Base-by-base conservation (phyloP, 2,888 invertebrate genomes). In the Lasioglossum malachurum region DNA sequence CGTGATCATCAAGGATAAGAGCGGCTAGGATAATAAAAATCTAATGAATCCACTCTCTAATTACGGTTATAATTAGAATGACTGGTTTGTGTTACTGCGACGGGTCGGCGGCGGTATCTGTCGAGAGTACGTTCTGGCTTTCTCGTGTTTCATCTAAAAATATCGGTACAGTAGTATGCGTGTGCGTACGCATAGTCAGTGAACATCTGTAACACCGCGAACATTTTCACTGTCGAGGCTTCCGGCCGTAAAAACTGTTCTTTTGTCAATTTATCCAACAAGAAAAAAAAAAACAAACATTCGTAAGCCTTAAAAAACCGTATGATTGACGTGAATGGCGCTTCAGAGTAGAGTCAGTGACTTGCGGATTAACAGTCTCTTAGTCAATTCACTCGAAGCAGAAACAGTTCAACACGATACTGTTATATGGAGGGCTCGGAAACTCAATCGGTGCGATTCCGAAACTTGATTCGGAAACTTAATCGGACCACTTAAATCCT, bases 61-160 rank as follows among this genome's bases (percentile, higher is more conserved):
- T 87, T 83, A 80, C 71, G 67, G 72, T 71, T 73, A 27, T 74
- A 78, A 67, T 76, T 77, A 67, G 80, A 75, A 82, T 87, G 79
- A 87, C 82, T 77, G 14, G 87, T 27, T n/a, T 14, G 46, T 75
- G 46, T 75, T 31, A 64, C 16, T 41, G 44, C 23, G 44, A 35
- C 12, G 44, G 16, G 23, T 49, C 12, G 12, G 27, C 12, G 12
- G 27, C 27, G 27, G 73, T 53, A 31, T n/a, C 31, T 27, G 23
- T 76, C 23, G n/a, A 41, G 23, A 41, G 10, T 27, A 86, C 35
- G 57, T 38, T 46, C n/a, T 23, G 31, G 38, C 74, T 80, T 80
- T 86, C 86, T 80, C 80, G 77, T 53, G 44, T 71, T 71, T 71
- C 75, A 49, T 31, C 72, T 46, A 67, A 85, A 64, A 78, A 64